A percentile compares a stretch with the other conserved stretches of the same genome.
Conservation (phyloP, 2,888 invertebrate species). For the Thalpophila matura region DNA sequence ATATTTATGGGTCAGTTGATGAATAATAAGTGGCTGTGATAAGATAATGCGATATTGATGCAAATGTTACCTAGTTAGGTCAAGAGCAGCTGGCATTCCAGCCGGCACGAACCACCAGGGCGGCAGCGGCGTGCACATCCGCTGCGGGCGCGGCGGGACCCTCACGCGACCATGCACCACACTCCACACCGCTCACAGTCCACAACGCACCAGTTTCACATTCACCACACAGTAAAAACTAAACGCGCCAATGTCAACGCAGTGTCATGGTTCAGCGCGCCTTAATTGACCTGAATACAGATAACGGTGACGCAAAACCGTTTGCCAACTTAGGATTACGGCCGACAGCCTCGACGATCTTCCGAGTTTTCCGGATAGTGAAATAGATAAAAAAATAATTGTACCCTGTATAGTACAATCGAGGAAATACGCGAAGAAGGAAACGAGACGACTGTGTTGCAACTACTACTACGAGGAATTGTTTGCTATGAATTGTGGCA, state of each 20-base stretch:
- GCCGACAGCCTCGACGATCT: conserved; percentile 70
- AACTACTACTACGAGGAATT: conserved; percentile 60
- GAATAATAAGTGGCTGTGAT: conserved; percentile 34
- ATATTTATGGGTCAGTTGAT: conserved; percentile 35
- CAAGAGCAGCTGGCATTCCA: conserved; percentile 91
- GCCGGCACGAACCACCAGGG: conserved; percentile 85
- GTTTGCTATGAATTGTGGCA: conserved; percentile 55
- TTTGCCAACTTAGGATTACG: conserved; percentile 77
- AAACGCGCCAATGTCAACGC: conserved; percentile 81
- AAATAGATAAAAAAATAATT: conserved; percentile 76
- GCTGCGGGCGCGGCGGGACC: conserved; percentile 75
- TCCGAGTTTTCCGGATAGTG: conserved; percentile 74
- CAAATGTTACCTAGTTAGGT: conserved; percentile 86
- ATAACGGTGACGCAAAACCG: conserved; percentile 82
- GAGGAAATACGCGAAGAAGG: conserved; percentile 73
- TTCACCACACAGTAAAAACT: conserved; percentile 78
- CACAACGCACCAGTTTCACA: conserved; percentile 77
- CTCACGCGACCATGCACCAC: conserved; percentile 74
- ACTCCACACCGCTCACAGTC: conserved; percentile 64
- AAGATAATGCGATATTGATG: conserved; percentile 36
- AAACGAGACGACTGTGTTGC: conserved; percentile 68
- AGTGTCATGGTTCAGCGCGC: conserved; percentile 84
- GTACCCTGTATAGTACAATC: conserved; percentile 61
- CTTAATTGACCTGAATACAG: conserved; percentile 82
- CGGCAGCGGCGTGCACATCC: conserved; percentile 89